phyloP scores from a whole-genome alignment of 2,113 vertebrate species.

The Passer domesticus region DNA sequence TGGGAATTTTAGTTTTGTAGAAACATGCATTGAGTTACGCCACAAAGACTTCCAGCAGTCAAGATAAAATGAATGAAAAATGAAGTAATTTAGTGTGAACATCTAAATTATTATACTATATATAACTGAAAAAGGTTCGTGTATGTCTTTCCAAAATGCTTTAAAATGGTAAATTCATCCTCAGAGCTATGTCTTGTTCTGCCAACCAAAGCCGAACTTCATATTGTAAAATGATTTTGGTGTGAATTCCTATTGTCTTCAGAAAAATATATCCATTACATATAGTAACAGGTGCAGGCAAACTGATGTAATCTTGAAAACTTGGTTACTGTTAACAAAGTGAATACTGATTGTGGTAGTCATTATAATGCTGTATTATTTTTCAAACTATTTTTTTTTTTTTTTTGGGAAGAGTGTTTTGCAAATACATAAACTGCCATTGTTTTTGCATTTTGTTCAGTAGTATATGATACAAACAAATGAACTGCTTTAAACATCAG shows the following conservation, averaged over 20 bases:
- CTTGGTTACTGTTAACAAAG: not conserved
- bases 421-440: not conserved
- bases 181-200: not conserved
- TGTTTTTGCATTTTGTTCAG: not conserved
- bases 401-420: not conserved
- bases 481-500: not conserved
- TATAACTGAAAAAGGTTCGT: not conserved
- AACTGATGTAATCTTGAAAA: not conserved
- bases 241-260: not conserved
- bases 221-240: not conserved
- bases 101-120: not conserved
- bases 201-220: not conserved
- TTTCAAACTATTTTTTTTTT: not conserved
- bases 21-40: not conserved
- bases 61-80: not conserved
- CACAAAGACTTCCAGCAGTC: not conserved
- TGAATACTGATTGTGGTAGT: not conserved
- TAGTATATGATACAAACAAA: not conserved
- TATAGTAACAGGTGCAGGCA: not conserved
- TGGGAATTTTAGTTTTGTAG: not conserved
- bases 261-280: not conserved
- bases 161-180: not conserved
- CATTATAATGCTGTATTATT: not conserved
- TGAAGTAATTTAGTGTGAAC: not conserved
- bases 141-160: not conserved